phyloP scores from a whole-genome alignment of 1,140 invertebrate species.

The Drosophila orosa region DNA sequence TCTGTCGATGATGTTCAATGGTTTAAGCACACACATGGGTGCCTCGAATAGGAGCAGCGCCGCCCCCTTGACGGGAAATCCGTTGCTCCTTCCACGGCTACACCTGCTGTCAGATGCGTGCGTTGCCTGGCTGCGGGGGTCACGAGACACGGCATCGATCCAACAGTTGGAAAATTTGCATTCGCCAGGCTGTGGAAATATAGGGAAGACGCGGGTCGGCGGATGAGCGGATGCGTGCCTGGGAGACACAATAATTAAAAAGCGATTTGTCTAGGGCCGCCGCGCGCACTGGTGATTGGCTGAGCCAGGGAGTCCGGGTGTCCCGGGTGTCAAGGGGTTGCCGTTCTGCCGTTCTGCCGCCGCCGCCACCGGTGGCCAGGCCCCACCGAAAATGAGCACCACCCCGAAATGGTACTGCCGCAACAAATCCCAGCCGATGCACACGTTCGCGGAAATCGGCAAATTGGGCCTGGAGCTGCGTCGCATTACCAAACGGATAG shows the following conservation, averaged over 20 bases:
- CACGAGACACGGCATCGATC: conserved; percentile 60
- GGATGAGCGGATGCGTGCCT: conserved; percentile 68
- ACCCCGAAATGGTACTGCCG: conserved; percentile 83
- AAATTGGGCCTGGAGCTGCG: conserved; percentile 76
- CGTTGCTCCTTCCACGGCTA: conserved; percentile 7
- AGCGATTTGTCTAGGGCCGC: conserved; percentile 62
- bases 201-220: conserved; percentile 39
- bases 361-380: conserved; percentile 31
- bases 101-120: conserved; percentile 54
- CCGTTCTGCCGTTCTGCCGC: too few relatives aligned
- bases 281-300: conserved; percentile 61
- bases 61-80: conserved; percentile 7
- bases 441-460: conserved; percentile 79
- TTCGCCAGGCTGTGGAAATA: conserved; percentile 56
- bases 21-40: conserved; percentile 9
- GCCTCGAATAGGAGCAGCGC: conserved; percentile 3
- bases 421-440: conserved; percentile 83
- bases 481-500: conserved; percentile 75
- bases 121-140: conserved; percentile 67
- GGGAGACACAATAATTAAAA: conserved; percentile 81
- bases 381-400: conserved; percentile 74
- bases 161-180: conserved; percentile 74
- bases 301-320: conserved; percentile 16
- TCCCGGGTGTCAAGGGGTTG: conserved; percentile 14
- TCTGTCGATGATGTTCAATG: conserved; percentile 61